Percentiles rank a stretch among this genome's conserved stretches.
Evolutionary conservation across 2,888 invertebrate genomes (phyloP).

Genomic region (Agrochola circellaris): DNA sequence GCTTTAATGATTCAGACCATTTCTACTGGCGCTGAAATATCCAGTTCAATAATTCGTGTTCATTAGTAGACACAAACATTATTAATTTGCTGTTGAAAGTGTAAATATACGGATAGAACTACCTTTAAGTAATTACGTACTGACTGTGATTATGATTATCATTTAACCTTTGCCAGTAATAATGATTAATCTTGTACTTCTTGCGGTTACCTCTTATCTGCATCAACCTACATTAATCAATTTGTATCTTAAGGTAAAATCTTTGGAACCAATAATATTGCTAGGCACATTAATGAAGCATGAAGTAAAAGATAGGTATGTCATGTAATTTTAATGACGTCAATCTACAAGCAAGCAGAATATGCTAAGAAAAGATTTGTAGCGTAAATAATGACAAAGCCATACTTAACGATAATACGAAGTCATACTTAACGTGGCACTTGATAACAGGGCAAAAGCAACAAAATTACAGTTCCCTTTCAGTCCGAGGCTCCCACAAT

Average conservation of each 20-base stretch:
- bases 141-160: constrained; percentile 5
- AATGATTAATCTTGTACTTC: constrained; percentile 19
- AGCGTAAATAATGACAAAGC: constrained; percentile 31
- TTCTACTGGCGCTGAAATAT: constrained; percentile 38
- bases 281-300: constrained; percentile 1
- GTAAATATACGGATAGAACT: constrained; percentile 32
- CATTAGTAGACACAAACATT: constrained; percentile 43
- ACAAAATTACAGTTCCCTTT: constrained; percentile 53
- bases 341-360: constrained; percentile 8
- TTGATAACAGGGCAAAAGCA: constrained; percentile 38
- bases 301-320: constrained; percentile 10
- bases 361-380: constrained; percentile 1
- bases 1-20: constrained; percentile 18
- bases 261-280: constrained; percentile 31
- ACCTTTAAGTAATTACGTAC: constrained; percentile 6
- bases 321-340: constrained; percentile 19
- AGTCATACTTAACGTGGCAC: neutral
- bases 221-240: constrained; percentile 33
- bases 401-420: constrained; percentile 20
- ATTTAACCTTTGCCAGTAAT: constrained; percentile 42
- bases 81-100: constrained; percentile 19
- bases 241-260: constrained; percentile 39
- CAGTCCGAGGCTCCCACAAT: constrained; percentile 37
- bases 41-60: constrained; percentile 32
- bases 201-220: constrained; percentile 23